Evolutionary conservation across 2,888 invertebrate species (phyloP), one percentile per base, ranked within the genome.

Genomic region (Drosophila hawaiiensis): DNA sequence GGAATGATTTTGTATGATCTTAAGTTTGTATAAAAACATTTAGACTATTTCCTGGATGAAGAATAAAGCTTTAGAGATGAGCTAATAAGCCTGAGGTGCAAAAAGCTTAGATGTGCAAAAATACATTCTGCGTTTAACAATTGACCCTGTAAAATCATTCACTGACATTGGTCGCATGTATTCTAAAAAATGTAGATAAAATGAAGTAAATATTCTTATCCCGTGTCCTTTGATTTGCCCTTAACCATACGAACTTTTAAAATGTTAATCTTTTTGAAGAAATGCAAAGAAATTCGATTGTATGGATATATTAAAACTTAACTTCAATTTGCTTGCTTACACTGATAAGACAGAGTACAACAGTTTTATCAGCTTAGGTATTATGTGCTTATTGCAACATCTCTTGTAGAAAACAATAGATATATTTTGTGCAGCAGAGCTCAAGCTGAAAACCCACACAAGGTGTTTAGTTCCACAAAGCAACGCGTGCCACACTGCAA

Each of bases 401-500:
- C 63, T 67, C 29, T 37, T 70, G 54, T 22, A 10, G 19, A n/a
- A 6, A 3, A 78, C 78, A 73, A 61, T 58, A 74, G 73, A 47
- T 73, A 60, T 52, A 53, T 52, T 31, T 41, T 56, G 55, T 50
- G 53, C 37, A 63, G 68, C 54, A 54, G 73, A 64, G 47, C 68
- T 55, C 22, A 25, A 61, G 43, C 29, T 58, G 47, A 28, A 43
- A 70, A 55, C 61, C 76, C 74, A 61, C 75, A 81, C 79, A 86
- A 76, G 70, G 67, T 73, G 72, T 28, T 56, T 29, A 39, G 39
- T 55, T 28, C n/a, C 29, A 52, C 25, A n/a, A 25, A 52, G 28
- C 59, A 70, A 85, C 86, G 86, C 86, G 86, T 87, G 86, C 89
- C 86, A 76, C 47, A 65, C 68, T 72, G 74, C 75, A 49, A 67